Conservation (phyloP, 2,888 invertebrate species). For the Maniola hyperantus region DNA sequence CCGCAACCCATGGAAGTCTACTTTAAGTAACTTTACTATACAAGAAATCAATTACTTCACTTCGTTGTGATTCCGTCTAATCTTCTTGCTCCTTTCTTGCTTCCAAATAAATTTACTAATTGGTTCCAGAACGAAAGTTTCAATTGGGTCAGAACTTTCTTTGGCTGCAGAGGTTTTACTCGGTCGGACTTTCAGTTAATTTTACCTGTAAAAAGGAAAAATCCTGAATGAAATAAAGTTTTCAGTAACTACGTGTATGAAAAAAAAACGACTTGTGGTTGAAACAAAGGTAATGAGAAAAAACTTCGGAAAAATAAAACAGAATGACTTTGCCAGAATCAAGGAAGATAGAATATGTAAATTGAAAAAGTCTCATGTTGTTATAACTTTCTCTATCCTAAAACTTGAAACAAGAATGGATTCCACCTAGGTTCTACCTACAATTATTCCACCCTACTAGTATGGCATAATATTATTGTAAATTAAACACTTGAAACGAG, state of each 20-base stretch:
- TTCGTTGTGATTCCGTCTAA: not conserved
- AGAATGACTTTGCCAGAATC: not conserved
- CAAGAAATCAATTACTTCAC: slow-evolving; percentile 1
- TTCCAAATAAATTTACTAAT: slow-evolving; percentile 27
- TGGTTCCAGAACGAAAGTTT: slow-evolving; percentile 27
- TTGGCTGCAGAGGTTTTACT: slow-evolving; percentile 8
- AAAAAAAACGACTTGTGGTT: not conserved
- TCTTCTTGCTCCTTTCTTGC: slow-evolving; percentile 9
- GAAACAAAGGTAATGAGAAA: not conserved
- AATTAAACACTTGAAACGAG: too few species aligned
- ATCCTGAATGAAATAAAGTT: slow-evolving; percentile 3
- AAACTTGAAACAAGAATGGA: too few species aligned
- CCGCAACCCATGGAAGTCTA: too few species aligned
- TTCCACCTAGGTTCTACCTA: too few species aligned
- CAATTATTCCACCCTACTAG: too few species aligned
- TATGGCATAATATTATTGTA: too few species aligned
- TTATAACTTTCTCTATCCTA: too few species aligned
- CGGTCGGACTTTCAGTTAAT: slow-evolving; percentile 6
- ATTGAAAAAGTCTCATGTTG: too few species aligned
- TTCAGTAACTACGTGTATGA: not conserved
- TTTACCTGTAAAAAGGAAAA: slow-evolving; percentile 26
- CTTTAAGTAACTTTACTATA: not conserved
- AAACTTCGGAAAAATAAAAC: not conserved
- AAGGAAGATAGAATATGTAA: not conserved
- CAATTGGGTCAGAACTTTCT: slow-evolving; percentile 24